A percentile compares a stretch with the other conserved stretches of the same genome.
phyloP scores from a whole-genome alignment of 2,888 invertebrate genomes.

The Xanthia icteritia region DNA sequence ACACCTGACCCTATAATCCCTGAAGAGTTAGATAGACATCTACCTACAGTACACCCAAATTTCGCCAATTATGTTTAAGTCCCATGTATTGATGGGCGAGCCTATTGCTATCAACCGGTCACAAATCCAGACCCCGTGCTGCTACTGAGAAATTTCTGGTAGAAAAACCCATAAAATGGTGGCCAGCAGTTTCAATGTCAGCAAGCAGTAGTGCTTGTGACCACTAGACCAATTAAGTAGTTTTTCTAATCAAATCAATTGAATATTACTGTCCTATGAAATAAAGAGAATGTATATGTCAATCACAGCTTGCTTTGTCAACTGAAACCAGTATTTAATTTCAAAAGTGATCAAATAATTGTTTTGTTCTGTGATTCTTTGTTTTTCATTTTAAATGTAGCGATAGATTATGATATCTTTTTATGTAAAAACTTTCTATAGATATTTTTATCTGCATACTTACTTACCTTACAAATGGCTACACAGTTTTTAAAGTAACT shows the following conservation, averaged over 20 bases:
- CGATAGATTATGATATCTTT: not conserved
- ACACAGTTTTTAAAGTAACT: not conserved
- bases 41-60: too few species aligned
- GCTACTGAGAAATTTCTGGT: too few species aligned
- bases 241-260: not conserved
- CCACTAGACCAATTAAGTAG: not conserved
- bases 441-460: constrained; percentile 2
- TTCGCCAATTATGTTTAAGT: too few species aligned
- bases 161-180: not conserved
- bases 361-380: not conserved
- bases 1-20: too few species aligned
- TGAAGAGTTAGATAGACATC: too few species aligned
- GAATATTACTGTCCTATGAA: not conserved
- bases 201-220: not conserved
- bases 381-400: not conserved
- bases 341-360: constrained; percentile 1
- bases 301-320: not conserved
- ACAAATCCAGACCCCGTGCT: too few species aligned
- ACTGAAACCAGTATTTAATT: not conserved
- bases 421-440: not conserved
- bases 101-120: too few species aligned
- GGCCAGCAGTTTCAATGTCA: not conserved
- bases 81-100: too few species aligned
- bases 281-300: not conserved
- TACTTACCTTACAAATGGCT: not conserved